A percentile compares a stretch with the other conserved stretches of the same genome.
phyloP scores from a whole-genome alignment of 2,888 invertebrate species.

The Acleris sparsana region DNA sequence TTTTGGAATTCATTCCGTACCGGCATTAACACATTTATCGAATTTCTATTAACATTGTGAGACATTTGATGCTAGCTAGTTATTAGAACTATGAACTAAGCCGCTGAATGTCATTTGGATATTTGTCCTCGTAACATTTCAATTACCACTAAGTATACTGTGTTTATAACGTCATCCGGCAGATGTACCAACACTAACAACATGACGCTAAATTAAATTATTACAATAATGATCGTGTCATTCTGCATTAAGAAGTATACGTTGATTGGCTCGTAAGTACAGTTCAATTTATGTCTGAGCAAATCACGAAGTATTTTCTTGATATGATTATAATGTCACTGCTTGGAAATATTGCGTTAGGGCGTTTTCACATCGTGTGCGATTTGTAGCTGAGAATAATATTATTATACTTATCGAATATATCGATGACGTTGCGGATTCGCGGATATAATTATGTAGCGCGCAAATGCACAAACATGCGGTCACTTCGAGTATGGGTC shows the following conservation, averaged over 20 bases:
- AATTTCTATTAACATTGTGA: no score
- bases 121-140: constrained; percentile 9
- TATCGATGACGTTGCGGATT: no score
- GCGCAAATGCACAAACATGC: no score
- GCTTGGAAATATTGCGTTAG: constrained; percentile 49
- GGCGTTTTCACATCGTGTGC: neutral
- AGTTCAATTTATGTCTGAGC: constrained; percentile 35
- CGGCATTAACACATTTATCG: no score
- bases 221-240: constrained; percentile 12
- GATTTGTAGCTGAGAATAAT: no score
- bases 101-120: constrained; percentile 4
- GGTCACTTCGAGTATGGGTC: no score
- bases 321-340: constrained; percentile 52
- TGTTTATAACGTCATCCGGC: constrained; percentile 9
- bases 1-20: no score
- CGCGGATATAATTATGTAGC: no score
- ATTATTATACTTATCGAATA: no score
- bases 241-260: constrained; percentile 7
- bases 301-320: constrained; percentile 46
- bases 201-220: constrained; percentile 16
- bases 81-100: neutral
- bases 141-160: constrained; percentile 14
- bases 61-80: neutral
- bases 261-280: neutral
- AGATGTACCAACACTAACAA: neutral